Conservation (phyloP, 1,140 invertebrate genomes). For the Pantala flavescens region DNA sequence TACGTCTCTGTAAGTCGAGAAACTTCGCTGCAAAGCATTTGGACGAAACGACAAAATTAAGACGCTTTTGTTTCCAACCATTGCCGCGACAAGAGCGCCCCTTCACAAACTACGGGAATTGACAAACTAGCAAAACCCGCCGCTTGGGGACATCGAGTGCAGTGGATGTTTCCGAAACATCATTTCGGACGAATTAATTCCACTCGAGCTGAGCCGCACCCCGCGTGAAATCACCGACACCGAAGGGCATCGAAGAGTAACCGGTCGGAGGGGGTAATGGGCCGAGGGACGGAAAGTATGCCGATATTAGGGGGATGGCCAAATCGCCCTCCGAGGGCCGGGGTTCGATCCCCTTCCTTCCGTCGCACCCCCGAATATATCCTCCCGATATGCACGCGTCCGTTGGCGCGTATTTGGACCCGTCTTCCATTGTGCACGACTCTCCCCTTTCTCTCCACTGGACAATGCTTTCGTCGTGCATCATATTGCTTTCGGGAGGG, state of each 20-base stretch:
- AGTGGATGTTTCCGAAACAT: not conserved
- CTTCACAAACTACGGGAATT: not conserved
- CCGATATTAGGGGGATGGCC: not conserved
- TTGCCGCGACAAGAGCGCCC: not conserved
- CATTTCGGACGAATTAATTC: conserved; percentile 2
- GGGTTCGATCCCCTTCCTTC: not conserved
- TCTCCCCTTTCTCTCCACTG: not conserved
- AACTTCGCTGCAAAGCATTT: too few species aligned
- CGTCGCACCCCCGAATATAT: not conserved
- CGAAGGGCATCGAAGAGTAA: not conserved
- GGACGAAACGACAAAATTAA: too few species aligned
- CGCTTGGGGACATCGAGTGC: not conserved
- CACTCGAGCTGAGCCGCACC: conserved; percentile 5
- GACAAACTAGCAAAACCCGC: not conserved
- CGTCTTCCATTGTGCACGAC: not conserved
- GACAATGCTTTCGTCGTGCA: not conserved
- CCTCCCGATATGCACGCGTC: not conserved
- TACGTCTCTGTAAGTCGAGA: too few species aligned
- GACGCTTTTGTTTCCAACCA: too few species aligned
- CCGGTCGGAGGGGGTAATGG: not conserved
- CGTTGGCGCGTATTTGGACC: not conserved
- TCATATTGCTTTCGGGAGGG: not conserved
- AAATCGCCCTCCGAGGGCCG: not conserved
- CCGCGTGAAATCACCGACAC: not conserved
- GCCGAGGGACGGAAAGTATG: not conserved